phyloP scores from a whole-genome alignment of 1,140 invertebrate genomes.

The Campoletis sonorensis region DNA sequence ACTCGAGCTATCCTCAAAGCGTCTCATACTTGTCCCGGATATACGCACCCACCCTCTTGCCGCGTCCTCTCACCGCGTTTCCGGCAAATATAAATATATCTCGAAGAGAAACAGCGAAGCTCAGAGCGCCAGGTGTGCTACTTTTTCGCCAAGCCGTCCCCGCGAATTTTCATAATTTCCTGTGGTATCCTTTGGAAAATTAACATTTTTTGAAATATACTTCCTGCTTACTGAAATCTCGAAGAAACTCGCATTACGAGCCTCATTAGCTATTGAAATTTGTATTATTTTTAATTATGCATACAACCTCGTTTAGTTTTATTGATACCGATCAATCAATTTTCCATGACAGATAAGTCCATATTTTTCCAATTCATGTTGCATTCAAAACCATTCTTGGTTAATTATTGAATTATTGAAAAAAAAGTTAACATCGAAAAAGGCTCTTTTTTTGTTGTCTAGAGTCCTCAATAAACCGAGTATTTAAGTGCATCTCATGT shows the following conservation, averaged over 20 bases:
- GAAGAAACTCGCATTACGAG: slow-evolving; percentile 1
- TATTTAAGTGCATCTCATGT: too few relatives aligned
- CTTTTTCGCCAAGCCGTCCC: slow-evolving; percentile 1
- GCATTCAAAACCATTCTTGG: too few relatives aligned
- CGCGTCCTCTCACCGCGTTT: slow-evolving; percentile 30
- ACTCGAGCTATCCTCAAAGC: slow-evolving; percentile 4
- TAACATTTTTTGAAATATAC: slow-evolving; percentile 27
- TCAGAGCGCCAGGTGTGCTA: slow-evolving; percentile 47
- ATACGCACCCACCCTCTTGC: background rate
- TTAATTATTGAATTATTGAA: too few relatives aligned
- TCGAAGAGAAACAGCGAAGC: slow-evolving; percentile 12
- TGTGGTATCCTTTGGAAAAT: slow-evolving; percentile 25
- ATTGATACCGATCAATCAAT: background rate
- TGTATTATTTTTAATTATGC: slow-evolving; percentile 4
- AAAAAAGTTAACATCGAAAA: too few relatives aligned
- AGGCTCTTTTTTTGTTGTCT: too few relatives aligned
- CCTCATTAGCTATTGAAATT: background rate
- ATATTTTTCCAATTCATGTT: too few relatives aligned
- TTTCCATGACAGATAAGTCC: background rate
- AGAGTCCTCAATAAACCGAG: too few relatives aligned
- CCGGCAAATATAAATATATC: too few relatives aligned
- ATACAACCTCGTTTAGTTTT: background rate
- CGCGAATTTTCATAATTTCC: slow-evolving; percentile 50
- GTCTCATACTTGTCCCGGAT: background rate
- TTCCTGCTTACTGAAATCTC: slow-evolving; percentile 4